phyloP scores from a whole-genome alignment of 2,797 vertebrate genomes.

The Eurystomus glaucurus region DNA sequence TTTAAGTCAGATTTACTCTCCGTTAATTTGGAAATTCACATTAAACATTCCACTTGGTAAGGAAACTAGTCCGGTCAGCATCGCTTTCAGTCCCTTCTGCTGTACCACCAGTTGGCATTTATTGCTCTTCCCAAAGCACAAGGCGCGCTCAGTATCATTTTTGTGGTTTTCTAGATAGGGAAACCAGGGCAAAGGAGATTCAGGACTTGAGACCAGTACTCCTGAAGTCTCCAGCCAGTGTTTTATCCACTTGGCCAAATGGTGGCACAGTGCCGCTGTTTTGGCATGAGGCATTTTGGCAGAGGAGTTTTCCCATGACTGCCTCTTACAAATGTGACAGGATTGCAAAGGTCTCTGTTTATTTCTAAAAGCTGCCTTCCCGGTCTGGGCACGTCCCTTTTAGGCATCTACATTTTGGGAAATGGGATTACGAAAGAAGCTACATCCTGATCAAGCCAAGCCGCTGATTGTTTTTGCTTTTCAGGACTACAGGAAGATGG shows the following conservation, averaged over 20 bases:
- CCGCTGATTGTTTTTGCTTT: not conserved
- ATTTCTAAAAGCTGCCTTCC: not conserved
- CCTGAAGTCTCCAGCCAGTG: not conserved
- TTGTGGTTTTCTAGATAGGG: not conserved
- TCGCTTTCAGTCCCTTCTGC: not conserved
- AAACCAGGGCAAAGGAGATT: not conserved
- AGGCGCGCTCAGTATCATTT: rapidly evolving
- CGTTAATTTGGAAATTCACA: not conserved
- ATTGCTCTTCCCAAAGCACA: not conserved
- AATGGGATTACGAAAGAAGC: not conserved
- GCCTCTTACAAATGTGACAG: not conserved
- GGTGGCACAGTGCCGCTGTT: not conserved
- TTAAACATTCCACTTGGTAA: not conserved
- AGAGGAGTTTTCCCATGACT: not conserved
- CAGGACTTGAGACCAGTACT: not conserved
- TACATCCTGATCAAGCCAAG: not conserved
- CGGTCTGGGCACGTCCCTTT: not conserved
- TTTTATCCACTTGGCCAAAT: not conserved
- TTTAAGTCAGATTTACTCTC: not conserved
- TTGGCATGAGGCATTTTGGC: not conserved
- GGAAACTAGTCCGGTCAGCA: not conserved
- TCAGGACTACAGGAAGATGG: conserved; percentile 78
- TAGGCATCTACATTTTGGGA: not conserved
- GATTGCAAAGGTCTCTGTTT: not conserved
- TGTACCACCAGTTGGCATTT: not conserved